These are phyloP conservation scores for Plagodis pulveraria DNA, from an alignment of 2,888 invertebrate genomes.

Conservation along the genomic window DNA sequence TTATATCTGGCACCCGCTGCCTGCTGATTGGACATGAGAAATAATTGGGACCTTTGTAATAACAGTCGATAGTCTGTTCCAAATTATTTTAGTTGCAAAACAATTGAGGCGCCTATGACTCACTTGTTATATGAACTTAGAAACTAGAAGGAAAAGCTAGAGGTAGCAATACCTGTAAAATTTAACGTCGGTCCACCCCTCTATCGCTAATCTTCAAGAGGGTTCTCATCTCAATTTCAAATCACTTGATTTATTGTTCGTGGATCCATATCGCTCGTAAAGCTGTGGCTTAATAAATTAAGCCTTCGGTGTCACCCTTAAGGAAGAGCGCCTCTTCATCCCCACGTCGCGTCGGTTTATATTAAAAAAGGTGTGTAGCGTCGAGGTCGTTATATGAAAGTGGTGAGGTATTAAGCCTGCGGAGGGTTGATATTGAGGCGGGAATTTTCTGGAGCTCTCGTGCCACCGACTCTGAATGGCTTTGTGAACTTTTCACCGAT, in stretches of 20 bases:
- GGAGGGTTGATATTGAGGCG: neutral
- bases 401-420: neutral
- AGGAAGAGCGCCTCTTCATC: slow-evolving; percentile 7
- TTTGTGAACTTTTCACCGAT: slow-evolving; percentile 6
- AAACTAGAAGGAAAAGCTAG: no score
- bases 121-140: no score
- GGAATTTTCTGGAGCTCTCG: slow-evolving; percentile 2
- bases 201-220: slow-evolving; percentile 11
- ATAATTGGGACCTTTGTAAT: no score
- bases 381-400: slow-evolving; percentile 1
- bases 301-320: neutral
- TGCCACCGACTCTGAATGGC: slow-evolving; percentile 4
- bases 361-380: no score
- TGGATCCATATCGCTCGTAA: neutral
- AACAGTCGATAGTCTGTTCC: no score
- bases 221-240: slow-evolving; percentile 20
- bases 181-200: neutral
- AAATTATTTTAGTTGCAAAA: no score
- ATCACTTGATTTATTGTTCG: slow-evolving; percentile 16
- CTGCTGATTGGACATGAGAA: no score
- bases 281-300: neutral
- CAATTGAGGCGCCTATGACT: no score
- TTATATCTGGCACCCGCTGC: no score
- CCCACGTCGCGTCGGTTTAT: neutral
- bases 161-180: no score